Evolutionary conservation across 2,888 invertebrate genomes (phyloP), one percentile per base, ranked within the genome.

Genomic region (Mayetiola destructor): DNA sequence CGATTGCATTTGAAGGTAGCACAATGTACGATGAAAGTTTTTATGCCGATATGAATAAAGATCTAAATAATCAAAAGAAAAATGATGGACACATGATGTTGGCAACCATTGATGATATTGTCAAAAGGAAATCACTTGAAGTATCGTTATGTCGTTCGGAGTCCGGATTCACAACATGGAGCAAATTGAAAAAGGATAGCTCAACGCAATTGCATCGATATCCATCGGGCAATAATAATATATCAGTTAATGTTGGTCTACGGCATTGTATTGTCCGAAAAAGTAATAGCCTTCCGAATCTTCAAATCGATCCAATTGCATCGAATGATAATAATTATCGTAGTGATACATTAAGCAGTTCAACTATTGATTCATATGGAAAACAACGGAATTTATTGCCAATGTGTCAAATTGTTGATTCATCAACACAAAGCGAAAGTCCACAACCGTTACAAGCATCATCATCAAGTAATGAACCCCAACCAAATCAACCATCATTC

Each of bases 1-100:
- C 92, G 61, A 91, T 93, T 67, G 92, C 92, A 63, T 93, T 93
- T 66, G 91, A 92, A 75, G 92, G 90, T 67, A 88, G 88, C 66
- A 84, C 85, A 62, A 82, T 85, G 76, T 88, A 85, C 72, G 89
- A 89, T 73, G 88, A 85, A 69, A 86, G 85, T 68, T 85, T 85
- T 73, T 84, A 82, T 72, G 76, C 73, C 71, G 60, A 65, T 48
- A 55, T 27, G 18, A 37, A 30, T 23, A 56, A 37, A 54, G 56
- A 54, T 55, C 3, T 27, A 27, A 14, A 32, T 9, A 9, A 5
- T 8, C 12, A 27, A 9, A 48, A 27, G 48, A 27, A 27, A 48
- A 27, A 8, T 16, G 48, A 48, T n/a, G 48, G n/a, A 27, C 23
- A 48, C 27, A 27, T 27, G 3, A 27, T 27, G 3, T n/a, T 16